Conservation (phyloP, 2,797 vertebrate genomes). For the Rhynchotus rufescens region DNA sequence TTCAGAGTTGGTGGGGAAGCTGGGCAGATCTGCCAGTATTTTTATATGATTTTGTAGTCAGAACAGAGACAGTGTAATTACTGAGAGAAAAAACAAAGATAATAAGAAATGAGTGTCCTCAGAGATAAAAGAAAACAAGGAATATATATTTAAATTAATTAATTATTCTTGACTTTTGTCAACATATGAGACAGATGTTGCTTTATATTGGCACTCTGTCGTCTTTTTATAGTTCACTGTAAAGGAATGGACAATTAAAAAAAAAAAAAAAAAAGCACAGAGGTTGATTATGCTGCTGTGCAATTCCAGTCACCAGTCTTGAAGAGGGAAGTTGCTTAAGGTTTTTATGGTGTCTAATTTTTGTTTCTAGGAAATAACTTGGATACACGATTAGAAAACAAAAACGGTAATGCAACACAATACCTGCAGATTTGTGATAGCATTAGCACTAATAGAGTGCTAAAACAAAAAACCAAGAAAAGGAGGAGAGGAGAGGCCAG, state of each 20-base stretch:
- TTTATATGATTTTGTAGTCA: not conserved
- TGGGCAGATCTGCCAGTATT: not conserved
- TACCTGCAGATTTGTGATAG: slow-evolving; percentile 96
- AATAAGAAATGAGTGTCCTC: not conserved
- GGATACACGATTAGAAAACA: slow-evolving; percentile 90
- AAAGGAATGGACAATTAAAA: not conserved
- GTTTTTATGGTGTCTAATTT: slow-evolving; percentile 72
- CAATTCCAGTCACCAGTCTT: slow-evolving; percentile 60
- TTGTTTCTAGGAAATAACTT: slow-evolving; percentile 89
- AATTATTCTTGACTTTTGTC: not conserved
- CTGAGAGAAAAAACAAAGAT: not conserved
- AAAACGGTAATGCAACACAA: slow-evolving; percentile 89
- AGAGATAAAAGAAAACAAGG: not conserved
- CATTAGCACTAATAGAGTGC: slow-evolving; percentile 87
- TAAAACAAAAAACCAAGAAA: slow-evolving; percentile 95
- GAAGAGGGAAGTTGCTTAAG: slow-evolving; percentile 48
- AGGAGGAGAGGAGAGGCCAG: slow-evolving; percentile 94
- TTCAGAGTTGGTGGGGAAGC: not conserved
- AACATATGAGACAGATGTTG: not conserved
- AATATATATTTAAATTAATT: not conserved
- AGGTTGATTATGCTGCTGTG: slow-evolving; percentile 43
- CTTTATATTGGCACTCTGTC: not conserved
- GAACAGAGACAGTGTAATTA: not conserved
- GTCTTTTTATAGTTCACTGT: not conserved
- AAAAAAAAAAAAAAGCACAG: too few species aligned